phyloP scores from a whole-genome alignment of 2,888 invertebrate genomes.

The Eupithecia exiguata region DNA sequence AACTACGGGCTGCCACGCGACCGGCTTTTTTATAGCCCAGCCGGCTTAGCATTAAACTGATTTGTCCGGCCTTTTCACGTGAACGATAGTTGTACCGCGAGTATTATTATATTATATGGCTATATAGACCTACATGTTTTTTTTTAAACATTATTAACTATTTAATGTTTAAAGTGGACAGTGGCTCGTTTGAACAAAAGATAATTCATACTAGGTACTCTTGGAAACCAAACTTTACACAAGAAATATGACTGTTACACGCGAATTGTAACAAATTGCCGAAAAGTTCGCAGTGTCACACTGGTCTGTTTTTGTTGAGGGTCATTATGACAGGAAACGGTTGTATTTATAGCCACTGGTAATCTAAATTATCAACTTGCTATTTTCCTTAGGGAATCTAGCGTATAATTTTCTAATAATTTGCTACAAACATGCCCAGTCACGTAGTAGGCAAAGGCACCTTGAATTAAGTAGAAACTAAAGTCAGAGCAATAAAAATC shows the following conservation, averaged over 20 bases:
- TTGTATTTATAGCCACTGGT: slow-evolving; percentile 12
- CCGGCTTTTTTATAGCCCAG: too few species aligned
- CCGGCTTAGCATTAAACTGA: background rate
- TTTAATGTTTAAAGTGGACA: too few species aligned
- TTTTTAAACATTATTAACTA: too few species aligned
- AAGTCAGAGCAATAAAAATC: background rate
- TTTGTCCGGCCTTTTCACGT: background rate
- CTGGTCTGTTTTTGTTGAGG: slow-evolving; percentile 16
- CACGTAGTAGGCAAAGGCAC: slow-evolving; percentile 11
- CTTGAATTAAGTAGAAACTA: slow-evolving; percentile 9
- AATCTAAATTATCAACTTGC: slow-evolving; percentile 26
- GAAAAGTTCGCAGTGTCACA: slow-evolving; percentile 13
- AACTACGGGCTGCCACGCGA: background rate
- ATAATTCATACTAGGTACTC: too few species aligned
- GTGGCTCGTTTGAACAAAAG: too few species aligned
- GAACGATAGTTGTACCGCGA: too few species aligned
- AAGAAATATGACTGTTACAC: slow-evolving; percentile 13
- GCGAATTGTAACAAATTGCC: slow-evolving; percentile 20
- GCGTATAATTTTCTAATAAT: slow-evolving; percentile 13
- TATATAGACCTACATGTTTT: too few species aligned
- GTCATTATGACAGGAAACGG: slow-evolving; percentile 22
- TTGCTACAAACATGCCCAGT: slow-evolving; percentile 6
- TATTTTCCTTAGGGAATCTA: slow-evolving; percentile 28
- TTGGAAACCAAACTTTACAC: too few species aligned
- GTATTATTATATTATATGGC: too few species aligned